Conservation (phyloP, 2,888 invertebrate species). For the Hypomecis punctinalis region DNA sequence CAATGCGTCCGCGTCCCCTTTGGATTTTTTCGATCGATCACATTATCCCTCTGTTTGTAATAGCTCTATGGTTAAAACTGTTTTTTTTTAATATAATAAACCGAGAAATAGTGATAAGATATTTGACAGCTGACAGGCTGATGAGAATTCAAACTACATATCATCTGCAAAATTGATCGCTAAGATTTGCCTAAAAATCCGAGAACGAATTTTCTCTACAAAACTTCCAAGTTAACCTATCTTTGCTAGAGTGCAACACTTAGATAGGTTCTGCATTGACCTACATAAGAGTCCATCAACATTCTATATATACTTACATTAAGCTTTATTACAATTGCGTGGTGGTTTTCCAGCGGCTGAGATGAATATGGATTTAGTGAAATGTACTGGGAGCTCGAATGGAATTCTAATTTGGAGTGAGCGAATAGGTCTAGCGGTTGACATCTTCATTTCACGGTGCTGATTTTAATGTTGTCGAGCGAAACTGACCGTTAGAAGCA, state of each 20-base stretch:
- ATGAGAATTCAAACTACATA: no score
- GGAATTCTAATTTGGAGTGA: constrained; percentile 44
- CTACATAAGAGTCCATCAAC: constrained; percentile 51
- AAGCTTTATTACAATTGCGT: constrained; percentile 57
- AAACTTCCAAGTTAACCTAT: constrained; percentile 12
- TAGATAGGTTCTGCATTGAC: constrained; percentile 35
- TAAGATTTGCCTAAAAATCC: neutral
- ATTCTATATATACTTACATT: constrained; percentile 51
- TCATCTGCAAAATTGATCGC: neutral
- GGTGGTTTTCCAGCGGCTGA: constrained; percentile 53
- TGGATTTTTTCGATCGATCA: no score
- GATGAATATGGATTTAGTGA: constrained; percentile 59
- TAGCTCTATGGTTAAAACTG: no score
- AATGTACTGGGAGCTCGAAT: constrained; percentile 39
- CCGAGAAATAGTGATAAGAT: no score
- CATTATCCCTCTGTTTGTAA: no score
- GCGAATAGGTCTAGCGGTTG: constrained; percentile 37
- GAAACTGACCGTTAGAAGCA: constrained; percentile 19
- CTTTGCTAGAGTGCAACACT: constrained; percentile 18
- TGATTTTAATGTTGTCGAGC: constrained; percentile 28
- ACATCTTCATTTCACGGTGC: constrained; percentile 44
- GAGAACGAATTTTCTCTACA: constrained; percentile 5
- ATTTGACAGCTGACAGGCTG: no score
- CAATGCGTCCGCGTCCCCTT: no score
- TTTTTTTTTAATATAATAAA: no score